phyloP scores from a whole-genome alignment of 2,888 invertebrate genomes.

The Troglohyphantes excavatus region DNA sequence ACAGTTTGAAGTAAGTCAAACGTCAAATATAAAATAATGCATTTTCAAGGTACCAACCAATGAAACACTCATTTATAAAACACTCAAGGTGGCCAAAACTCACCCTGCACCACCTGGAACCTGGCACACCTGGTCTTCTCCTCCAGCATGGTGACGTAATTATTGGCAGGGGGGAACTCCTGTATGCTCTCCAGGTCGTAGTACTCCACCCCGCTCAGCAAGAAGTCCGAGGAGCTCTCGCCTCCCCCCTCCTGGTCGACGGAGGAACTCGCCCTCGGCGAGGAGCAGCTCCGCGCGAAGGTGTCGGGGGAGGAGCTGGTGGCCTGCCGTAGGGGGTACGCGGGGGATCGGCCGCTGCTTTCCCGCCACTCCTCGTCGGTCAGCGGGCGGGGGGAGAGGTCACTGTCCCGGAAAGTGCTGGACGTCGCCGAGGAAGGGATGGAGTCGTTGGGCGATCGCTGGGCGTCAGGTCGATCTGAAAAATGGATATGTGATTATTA shows the following conservation, averaged over 20 bases:
- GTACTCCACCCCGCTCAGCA: slow-evolving; percentile 80
- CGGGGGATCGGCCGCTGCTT: neutral
- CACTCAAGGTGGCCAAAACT: too few relatives aligned
- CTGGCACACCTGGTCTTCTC: slow-evolving; percentile 79
- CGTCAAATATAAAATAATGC: too few relatives aligned
- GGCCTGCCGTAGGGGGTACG: neutral
- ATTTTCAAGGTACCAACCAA: too few relatives aligned
- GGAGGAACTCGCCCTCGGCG: neutral
- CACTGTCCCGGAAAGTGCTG: slow-evolving; percentile 67
- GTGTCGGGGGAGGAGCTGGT: slow-evolving; percentile 30
- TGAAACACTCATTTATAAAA: too few relatives aligned
- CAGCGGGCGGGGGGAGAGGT: slow-evolving; percentile 52
- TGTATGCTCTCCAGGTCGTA: slow-evolving; percentile 78
- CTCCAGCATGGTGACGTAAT: slow-evolving; percentile 80
- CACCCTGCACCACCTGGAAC: slow-evolving; percentile 48
- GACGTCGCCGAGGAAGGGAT: slow-evolving; percentile 59
- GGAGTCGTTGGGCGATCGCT: slow-evolving; percentile 63
- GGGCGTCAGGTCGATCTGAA: slow-evolving; percentile 46
- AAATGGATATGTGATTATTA: neutral
- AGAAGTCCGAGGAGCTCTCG: slow-evolving; percentile 75
- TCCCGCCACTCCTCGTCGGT: slow-evolving; percentile 61
- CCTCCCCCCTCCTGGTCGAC: slow-evolving; percentile 59
- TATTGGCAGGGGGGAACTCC: slow-evolving; percentile 70
- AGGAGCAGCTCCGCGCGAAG: too few relatives aligned
- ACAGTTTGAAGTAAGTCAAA: too few relatives aligned